Percentiles rank a stretch among this genome's conserved stretches.
Conservation (phyloP, 2,888 invertebrate genomes). For the Podotricha telesiphe region DNA sequence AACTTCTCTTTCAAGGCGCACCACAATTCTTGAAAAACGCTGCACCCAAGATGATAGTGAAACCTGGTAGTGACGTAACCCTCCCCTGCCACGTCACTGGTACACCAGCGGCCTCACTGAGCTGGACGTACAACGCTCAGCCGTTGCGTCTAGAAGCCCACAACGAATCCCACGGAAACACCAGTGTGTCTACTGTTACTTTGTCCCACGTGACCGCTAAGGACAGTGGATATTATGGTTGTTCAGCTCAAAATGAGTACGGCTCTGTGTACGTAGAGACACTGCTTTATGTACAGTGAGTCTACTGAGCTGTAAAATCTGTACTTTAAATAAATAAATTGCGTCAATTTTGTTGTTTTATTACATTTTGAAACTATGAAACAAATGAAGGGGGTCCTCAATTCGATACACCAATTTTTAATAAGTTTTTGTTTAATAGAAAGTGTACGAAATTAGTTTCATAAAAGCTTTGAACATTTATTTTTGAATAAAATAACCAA, state of each 20-base stretch:
- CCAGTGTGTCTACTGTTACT: slow-evolving; percentile 53
- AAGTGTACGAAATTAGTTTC: no score
- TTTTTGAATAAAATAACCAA: no score
- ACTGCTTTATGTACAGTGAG: slow-evolving; percentile 42
- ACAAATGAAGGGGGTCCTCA: no score
- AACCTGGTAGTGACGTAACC: slow-evolving; percentile 57
- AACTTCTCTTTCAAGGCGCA: slow-evolving; percentile 51
- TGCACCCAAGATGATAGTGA: slow-evolving; percentile 50
- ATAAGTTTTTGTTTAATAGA: no score
- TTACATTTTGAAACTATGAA: no score
- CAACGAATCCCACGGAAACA: slow-evolving; percentile 36
- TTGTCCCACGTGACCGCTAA: slow-evolving; percentile 57
- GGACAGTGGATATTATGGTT: slow-evolving; percentile 70
- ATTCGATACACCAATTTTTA: no score
- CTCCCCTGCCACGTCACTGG: slow-evolving; percentile 62
- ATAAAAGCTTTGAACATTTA: no score
- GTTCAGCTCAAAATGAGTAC: slow-evolving; percentile 58
- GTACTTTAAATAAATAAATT: neutral
- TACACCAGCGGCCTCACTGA: slow-evolving; percentile 53
- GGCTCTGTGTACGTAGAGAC: slow-evolving; percentile 62
- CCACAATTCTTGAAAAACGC: slow-evolving; percentile 56
- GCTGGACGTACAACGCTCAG: slow-evolving; percentile 63
- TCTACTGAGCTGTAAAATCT: neutral
- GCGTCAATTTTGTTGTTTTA: neutral
- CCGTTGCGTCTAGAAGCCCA: slow-evolving; percentile 45